phyloP scores from a whole-genome alignment of 2,888 invertebrate species.

The Cryptocheilus praepositus region DNA sequence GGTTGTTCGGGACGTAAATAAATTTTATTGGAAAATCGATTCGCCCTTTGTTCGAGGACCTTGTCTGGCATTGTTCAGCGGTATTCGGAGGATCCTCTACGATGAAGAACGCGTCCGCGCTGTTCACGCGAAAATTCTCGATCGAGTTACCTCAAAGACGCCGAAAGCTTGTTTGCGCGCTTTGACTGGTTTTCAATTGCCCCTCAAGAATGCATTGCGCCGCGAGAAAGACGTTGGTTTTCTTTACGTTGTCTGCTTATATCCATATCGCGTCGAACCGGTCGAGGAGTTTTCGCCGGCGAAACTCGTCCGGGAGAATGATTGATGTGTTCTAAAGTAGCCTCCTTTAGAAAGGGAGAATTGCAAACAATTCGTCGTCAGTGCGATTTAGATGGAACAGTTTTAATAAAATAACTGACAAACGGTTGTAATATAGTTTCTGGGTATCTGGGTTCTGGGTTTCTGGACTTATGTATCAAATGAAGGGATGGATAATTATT shows the following conservation, averaged over 20 bases:
- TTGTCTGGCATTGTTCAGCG: neutral
- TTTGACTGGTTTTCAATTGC: slow-evolving; percentile 46
- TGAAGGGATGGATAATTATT: too few species aligned
- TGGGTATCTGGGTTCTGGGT: too few species aligned
- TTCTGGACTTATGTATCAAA: too few species aligned
- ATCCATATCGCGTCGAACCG: too few species aligned
- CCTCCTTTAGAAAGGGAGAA: too few species aligned
- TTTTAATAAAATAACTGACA: too few species aligned
- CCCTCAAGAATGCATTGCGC: slow-evolving; percentile 34
- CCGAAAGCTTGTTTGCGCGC: slow-evolving; percentile 44
- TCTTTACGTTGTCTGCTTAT: neutral
- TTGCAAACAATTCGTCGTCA: too few species aligned
- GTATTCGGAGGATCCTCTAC: slow-evolving; percentile 3
- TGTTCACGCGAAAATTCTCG: slow-evolving; percentile 43
- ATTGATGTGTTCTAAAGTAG: too few species aligned
- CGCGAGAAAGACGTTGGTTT: neutral
- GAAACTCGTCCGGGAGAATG: too few species aligned
- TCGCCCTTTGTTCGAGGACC: slow-evolving; percentile 1
- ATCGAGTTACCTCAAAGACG: slow-evolving; percentile 50
- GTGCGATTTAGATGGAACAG: too few species aligned
- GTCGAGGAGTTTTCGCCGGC: too few species aligned
- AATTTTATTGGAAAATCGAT: slow-evolving; percentile 34
- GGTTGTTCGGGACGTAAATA: slow-evolving; percentile 21
- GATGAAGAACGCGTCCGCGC: slow-evolving; percentile 10
- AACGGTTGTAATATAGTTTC: too few species aligned